Conservation (phyloP, 2,888 invertebrate genomes). For the Chrysodeixis includens region DNA sequence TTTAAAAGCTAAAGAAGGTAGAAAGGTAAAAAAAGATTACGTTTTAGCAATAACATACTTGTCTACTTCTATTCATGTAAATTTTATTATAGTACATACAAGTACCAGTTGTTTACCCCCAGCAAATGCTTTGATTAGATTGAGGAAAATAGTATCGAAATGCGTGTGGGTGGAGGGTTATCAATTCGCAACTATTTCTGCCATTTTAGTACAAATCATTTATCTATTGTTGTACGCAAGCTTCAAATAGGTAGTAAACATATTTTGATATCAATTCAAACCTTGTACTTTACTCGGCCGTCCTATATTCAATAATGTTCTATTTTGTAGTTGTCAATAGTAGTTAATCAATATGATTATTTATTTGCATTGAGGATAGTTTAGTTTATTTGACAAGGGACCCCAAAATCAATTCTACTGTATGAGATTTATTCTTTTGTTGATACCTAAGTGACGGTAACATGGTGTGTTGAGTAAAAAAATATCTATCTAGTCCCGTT, state of each 20-base stretch:
- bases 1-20: too few species aligned
- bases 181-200: slow-evolving; percentile 31
- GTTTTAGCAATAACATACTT: too few species aligned
- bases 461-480: too few species aligned
- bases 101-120: slow-evolving; percentile 24
- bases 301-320: neutral
- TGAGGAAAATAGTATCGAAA: slow-evolving; percentile 47
- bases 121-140: slow-evolving; percentile 28
- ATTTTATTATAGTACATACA: slow-evolving; percentile 1
- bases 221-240: slow-evolving; percentile 19
- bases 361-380: neutral
- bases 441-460: too few species aligned
- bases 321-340: neutral
- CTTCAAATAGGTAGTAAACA: neutral
- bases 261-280: neutral
- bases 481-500: too few species aligned
- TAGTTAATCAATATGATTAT: neutral
- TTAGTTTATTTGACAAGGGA: neutral
- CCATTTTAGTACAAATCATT: slow-evolving; percentile 15
- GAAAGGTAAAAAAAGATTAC: too few species aligned
- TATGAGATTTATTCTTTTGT: too few species aligned
- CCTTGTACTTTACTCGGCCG: neutral
- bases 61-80: neutral
- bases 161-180: slow-evolving; percentile 30
- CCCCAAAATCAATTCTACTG: too few species aligned